phyloP scores from a whole-genome alignment of 2,113 vertebrate species.

The Petaurus breviceps region DNA sequence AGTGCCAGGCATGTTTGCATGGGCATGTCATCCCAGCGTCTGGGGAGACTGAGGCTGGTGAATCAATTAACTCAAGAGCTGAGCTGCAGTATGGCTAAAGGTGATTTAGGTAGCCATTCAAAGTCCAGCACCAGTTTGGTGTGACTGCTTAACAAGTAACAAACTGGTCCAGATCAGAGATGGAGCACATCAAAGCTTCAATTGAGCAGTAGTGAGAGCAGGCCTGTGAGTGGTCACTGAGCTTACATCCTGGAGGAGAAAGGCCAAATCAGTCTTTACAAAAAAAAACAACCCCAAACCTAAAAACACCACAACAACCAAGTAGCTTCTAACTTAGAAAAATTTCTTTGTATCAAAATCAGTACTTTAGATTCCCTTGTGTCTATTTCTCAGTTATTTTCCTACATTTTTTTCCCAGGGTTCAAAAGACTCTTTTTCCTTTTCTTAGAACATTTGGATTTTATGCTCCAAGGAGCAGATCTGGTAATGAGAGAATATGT shows the following conservation, averaged over 20 bases:
- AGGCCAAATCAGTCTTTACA: neutral
- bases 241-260: neutral
- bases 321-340: neutral
- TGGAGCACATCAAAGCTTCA: neutral
- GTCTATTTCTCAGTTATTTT: conserved; percentile 69
- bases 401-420: conserved; percentile 68
- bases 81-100: neutral
- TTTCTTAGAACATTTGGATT: conserved; percentile 62
- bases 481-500: conserved; percentile 76
- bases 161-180: neutral
- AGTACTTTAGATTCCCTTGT: conserved; percentile 64
- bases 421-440: conserved; percentile 72
- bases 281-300: too few relatives aligned
- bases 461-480: conserved; percentile 65
- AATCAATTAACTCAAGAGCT: neutral
- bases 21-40: neutral
- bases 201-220: neutral
- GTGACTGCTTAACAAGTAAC: neutral
- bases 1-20: neutral
- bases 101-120: neutral
- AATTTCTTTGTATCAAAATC: conserved; percentile 18
- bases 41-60: neutral
- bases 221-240: neutral
- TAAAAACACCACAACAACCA: neutral
- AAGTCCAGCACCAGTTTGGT: neutral